phyloP scores from a whole-genome alignment of 1,140 invertebrate species.

The Drosophila novamexicana region DNA sequence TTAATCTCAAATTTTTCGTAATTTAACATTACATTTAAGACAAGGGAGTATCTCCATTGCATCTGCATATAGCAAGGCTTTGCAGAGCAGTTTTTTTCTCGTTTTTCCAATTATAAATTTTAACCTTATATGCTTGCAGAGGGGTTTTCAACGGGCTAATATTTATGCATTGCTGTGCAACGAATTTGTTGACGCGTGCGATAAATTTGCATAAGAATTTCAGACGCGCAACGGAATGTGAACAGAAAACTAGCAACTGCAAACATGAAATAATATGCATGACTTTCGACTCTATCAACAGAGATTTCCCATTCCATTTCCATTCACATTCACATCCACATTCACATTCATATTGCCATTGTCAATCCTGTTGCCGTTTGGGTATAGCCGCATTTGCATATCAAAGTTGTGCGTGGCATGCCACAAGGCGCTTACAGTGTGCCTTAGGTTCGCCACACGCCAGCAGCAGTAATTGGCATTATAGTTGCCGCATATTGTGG shows the following conservation, averaged over 20 bases:
- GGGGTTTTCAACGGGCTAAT: not conserved
- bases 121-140: not conserved
- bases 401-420: not conserved
- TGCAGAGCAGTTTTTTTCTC: not conserved
- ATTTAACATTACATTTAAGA: no score
- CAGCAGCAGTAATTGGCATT: constrained; percentile 24
- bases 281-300: constrained; percentile 2
- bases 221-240: not conserved
- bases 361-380: not conserved
- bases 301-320: not conserved
- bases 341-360: not conserved
- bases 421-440: constrained; percentile 5
- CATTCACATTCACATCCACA: not conserved
- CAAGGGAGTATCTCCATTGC: no score
- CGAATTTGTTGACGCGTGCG: not conserved
- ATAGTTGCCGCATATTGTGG: not conserved
- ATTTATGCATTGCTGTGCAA: constrained; percentile 12
- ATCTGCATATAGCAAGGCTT: not conserved
- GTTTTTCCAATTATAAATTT: not conserved
- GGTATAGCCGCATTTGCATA: not conserved
- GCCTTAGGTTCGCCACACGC: constrained; percentile 2
- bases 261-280: constrained; percentile 7
- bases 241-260: not conserved
- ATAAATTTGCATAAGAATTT: constrained; percentile 14
- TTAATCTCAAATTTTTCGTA: no score